Conservation (phyloP, 1,140 invertebrate species). For the Drosophila oshimai region DNA sequence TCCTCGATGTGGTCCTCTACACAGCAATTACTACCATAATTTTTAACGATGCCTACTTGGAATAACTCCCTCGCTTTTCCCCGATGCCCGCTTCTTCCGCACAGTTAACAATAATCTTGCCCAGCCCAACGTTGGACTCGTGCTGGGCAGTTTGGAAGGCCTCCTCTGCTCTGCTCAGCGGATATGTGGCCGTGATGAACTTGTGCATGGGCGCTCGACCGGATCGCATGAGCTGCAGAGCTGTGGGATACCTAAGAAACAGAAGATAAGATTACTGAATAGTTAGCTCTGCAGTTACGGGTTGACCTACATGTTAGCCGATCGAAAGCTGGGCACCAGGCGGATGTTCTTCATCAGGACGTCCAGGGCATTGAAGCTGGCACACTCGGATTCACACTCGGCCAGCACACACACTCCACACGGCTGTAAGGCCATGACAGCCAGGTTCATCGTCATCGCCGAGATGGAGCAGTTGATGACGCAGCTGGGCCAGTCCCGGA, state of each 20-base stretch:
- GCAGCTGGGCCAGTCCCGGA: conserved; percentile 59
- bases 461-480: conserved; percentile 66
- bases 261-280: neutral
- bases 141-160: conserved; percentile 59
- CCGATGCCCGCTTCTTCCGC: conserved; percentile 16
- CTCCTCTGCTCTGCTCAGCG: conserved; percentile 25
- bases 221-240: conserved; percentile 57
- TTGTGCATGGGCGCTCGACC: conserved; percentile 52
- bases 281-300: too few relatives aligned
- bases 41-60: neutral
- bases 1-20: conserved; percentile 3
- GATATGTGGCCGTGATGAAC: conserved; percentile 45
- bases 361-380: conserved; percentile 69
- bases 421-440: conserved; percentile 65
- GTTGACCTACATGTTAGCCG: conserved; percentile 60
- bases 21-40: conserved; percentile 9
- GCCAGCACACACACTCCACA: conserved; percentile 62
- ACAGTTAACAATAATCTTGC: conserved; percentile 63
- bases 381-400: conserved; percentile 64
- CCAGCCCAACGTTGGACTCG: conserved; percentile 57
- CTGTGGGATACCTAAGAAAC: conserved; percentile 57
- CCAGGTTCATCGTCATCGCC: conserved; percentile 67
- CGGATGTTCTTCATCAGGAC: conserved; percentile 75
- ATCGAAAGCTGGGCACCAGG: conserved; percentile 66
- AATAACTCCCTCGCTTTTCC: neutral